Conservation (phyloP, 2,113 vertebrate species). For the Sprattus sprattus region DNA sequence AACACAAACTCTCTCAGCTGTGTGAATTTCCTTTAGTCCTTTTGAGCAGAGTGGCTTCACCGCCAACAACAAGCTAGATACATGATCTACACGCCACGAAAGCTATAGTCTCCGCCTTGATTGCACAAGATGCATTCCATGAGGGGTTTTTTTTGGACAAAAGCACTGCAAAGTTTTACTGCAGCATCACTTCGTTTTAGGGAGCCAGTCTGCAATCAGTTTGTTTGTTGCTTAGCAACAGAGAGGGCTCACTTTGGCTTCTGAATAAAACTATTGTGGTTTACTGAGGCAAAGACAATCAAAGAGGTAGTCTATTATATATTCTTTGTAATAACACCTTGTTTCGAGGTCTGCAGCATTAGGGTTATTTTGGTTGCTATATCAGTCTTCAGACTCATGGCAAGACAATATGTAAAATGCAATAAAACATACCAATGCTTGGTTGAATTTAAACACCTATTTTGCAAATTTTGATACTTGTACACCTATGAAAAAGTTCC, state of each 20-base stretch:
- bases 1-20: not conserved
- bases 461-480: no score
- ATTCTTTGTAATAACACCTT: not conserved
- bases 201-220: not conserved
- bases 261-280: not conserved
- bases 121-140: not conserved
- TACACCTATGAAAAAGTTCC: no score
- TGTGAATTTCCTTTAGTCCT: not conserved
- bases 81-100: not conserved
- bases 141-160: not conserved
- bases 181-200: not conserved
- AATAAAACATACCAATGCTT: not conserved
- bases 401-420: not conserved
- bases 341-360: not conserved
- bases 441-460: no score
- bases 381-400: not conserved
- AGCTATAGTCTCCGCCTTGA: not conserved
- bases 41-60: not conserved
- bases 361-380: not conserved
- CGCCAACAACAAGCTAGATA: not conserved
- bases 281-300: not conserved
- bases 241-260: not conserved
- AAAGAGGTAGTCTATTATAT: not conserved
- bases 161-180: not conserved
- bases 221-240: not conserved